Percentiles rank a stretch among this genome's conserved stretches.
These are phyloP conservation scores for Epirrhoe alternata DNA, from an alignment of 2,888 invertebrate genomes.

Conservation along the genomic window DNA sequence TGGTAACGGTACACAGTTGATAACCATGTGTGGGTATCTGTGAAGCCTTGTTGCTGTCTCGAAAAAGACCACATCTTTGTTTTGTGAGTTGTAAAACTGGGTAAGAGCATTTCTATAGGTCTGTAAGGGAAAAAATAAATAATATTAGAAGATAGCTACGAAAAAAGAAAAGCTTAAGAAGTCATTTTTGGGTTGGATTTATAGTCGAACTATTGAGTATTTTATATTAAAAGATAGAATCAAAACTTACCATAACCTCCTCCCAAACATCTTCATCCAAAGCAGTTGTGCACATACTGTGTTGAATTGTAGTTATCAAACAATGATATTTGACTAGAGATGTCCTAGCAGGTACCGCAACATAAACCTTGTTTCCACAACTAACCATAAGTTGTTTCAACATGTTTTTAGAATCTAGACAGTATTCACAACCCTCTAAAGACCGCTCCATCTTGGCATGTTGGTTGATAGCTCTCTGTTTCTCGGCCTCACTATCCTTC, in stretches of 20 bases:
- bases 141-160: too few relatives aligned
- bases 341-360: slow-evolving; percentile 91
- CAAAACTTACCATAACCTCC: slow-evolving; percentile 89
- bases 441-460: slow-evolving; percentile 88
- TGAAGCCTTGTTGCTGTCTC: slow-evolving; percentile 93
- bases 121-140: slow-evolving; percentile 63
- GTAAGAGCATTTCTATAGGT: slow-evolving; percentile 91
- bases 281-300: slow-evolving; percentile 91
- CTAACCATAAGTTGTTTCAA: slow-evolving; percentile 94
- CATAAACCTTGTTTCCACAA: slow-evolving; percentile 92
- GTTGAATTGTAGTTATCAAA: slow-evolving; percentile 93
- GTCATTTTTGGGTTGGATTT: too few relatives aligned
- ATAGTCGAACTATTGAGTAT: too few relatives aligned
- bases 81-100: slow-evolving; percentile 89
- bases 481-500: slow-evolving; percentile 86
- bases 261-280: slow-evolving; percentile 98
- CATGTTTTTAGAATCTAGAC: slow-evolving; percentile 92
- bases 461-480: slow-evolving; percentile 88
- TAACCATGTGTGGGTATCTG: slow-evolving; percentile 91
- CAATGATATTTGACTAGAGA: slow-evolving; percentile 95
- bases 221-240: neutral
- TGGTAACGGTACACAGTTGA: slow-evolving; percentile 96
- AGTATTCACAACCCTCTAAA: slow-evolving; percentile 92
- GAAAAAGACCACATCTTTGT: slow-evolving; percentile 94
- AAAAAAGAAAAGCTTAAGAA: neutral